These are phyloP conservation scores for Pelodytes ibericus DNA, from an alignment of 2,797 vertebrate genomes.

Conservation along the genomic window DNA sequence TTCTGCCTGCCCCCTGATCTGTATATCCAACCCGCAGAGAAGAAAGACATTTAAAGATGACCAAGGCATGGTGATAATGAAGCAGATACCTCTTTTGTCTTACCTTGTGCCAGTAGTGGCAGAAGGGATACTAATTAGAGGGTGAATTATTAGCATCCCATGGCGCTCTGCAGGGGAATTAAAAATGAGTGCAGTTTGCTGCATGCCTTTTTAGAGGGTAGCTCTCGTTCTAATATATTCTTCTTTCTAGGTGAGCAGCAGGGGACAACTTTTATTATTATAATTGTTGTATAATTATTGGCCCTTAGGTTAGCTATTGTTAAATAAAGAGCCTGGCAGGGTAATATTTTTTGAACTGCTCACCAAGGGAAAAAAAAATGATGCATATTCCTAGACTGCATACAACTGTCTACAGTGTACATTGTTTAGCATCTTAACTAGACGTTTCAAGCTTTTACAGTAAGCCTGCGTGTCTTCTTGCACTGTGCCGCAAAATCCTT, in stretches of 20 bases:
- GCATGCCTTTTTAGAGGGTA: slow-evolving; percentile 69
- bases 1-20: slow-evolving; percentile 63
- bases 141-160: slow-evolving; percentile 84
- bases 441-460: slow-evolving; percentile 2
- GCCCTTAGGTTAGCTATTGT: slow-evolving; percentile 78
- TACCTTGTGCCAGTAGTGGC: slow-evolving; percentile 75
- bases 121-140: slow-evolving; percentile 83
- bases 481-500: neutral
- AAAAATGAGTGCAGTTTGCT: slow-evolving; percentile 76
- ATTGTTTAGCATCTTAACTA: slow-evolving; percentile 21
- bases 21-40: slow-evolving; percentile 71
- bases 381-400: slow-evolving; percentile 71
- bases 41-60: slow-evolving; percentile 75
- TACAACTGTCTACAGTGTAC: slow-evolving; percentile 50
- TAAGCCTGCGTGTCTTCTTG: neutral
- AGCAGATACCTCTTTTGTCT: slow-evolving; percentile 75
- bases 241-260: slow-evolving; percentile 76
- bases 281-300: slow-evolving; percentile 83
- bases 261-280: slow-evolving; percentile 77
- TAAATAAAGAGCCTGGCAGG: slow-evolving; percentile 78
- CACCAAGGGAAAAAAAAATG: slow-evolving; percentile 68
- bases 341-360: slow-evolving; percentile 79
- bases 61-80: slow-evolving; percentile 72
- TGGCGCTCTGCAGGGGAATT: slow-evolving; percentile 80
- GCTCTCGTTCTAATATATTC: slow-evolving; percentile 76